phyloP scores from a whole-genome alignment of 2,888 invertebrate genomes.

The Papilio elwesi region DNA sequence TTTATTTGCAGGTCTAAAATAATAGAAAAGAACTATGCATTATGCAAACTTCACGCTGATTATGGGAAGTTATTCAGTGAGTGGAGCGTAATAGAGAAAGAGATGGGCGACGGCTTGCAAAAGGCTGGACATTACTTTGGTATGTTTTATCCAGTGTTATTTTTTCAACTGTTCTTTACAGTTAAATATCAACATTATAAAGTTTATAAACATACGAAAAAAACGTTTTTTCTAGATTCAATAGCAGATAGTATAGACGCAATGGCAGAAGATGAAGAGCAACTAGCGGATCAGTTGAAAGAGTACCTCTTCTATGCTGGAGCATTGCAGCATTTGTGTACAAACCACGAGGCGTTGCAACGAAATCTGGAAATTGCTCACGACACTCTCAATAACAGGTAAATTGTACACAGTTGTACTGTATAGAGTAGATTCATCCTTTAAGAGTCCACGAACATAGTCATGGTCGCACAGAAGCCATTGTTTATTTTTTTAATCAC shows the following conservation, averaged over 20 bases:
- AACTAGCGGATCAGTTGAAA: conserved; percentile 92
- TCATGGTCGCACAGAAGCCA: neutral
- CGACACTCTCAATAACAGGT: conserved; percentile 84
- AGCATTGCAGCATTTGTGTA: conserved; percentile 89
- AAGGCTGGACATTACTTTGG: conserved; percentile 87
- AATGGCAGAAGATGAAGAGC: conserved; percentile 91
- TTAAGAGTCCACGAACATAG: no score
- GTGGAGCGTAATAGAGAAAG: conserved; percentile 93
- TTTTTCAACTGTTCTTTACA: no score
- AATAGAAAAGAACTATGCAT: conserved; percentile 89
- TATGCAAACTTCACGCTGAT: conserved; percentile 92
- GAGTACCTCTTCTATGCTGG: conserved; percentile 92
- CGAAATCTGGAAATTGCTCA: conserved; percentile 88
- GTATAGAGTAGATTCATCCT: no score
- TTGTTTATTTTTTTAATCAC: no score
- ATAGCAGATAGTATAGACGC: conserved; percentile 89
- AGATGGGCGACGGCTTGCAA: conserved; percentile 92
- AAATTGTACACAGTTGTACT: neutral
- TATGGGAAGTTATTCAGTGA: conserved; percentile 93
- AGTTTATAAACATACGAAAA: no score
- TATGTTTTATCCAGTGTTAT: conserved; percentile 45
- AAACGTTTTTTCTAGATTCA: conserved; percentile 80
- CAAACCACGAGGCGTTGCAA: conserved; percentile 89
- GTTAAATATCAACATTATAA: no score
- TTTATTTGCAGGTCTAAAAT: conserved; percentile 83